These are phyloP conservation scores for Alloscopus bannaensis DNA, from an alignment of 2,888 invertebrate genomes.

Conservation along the genomic window DNA sequence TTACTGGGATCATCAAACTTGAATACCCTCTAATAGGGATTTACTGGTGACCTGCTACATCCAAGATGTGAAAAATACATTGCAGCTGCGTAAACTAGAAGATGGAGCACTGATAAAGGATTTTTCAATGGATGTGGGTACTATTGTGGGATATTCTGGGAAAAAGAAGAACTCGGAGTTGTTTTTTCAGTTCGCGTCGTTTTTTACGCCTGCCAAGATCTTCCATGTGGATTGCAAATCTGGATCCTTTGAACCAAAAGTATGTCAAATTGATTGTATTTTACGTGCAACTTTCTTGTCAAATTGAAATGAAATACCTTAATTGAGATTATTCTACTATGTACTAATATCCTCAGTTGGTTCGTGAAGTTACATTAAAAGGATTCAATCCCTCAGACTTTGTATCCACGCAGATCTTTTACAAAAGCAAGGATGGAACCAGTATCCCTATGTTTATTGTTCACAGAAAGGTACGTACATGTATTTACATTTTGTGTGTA, in stretches of 20 bases:
- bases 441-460: slow-evolving; percentile 97
- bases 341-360: slow-evolving; percentile 78
- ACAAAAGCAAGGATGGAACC: slow-evolving; percentile 93
- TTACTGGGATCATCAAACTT: neutral
- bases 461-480: slow-evolving; percentile 81
- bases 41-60: slow-evolving; percentile 92
- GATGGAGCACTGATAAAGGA: slow-evolving; percentile 84
- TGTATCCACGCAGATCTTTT: slow-evolving; percentile 93
- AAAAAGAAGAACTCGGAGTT: slow-evolving; percentile 90
- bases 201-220: slow-evolving; percentile 91
- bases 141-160: slow-evolving; percentile 89
- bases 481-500: slow-evolving; percentile 75
- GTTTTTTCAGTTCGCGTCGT: slow-evolving; percentile 96
- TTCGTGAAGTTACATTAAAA: slow-evolving; percentile 89
- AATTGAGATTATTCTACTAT: neutral
- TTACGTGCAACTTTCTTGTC: no score
- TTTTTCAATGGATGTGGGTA: slow-evolving; percentile 91
- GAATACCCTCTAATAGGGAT: slow-evolving; percentile 76
- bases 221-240: slow-evolving; percentile 87
- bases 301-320: no score
- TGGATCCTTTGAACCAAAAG: slow-evolving; percentile 78
- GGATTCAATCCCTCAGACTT: slow-evolving; percentile 87
- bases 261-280: slow-evolving; percentile 73
- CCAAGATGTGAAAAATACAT: slow-evolving; percentile 94
- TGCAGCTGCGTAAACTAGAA: slow-evolving; percentile 86